Percentiles rank a stretch among this genome's conserved stretches.
Evolutionary conservation across 1,140 invertebrate species (phyloP).

Genomic region (Linepithema humile): DNA sequence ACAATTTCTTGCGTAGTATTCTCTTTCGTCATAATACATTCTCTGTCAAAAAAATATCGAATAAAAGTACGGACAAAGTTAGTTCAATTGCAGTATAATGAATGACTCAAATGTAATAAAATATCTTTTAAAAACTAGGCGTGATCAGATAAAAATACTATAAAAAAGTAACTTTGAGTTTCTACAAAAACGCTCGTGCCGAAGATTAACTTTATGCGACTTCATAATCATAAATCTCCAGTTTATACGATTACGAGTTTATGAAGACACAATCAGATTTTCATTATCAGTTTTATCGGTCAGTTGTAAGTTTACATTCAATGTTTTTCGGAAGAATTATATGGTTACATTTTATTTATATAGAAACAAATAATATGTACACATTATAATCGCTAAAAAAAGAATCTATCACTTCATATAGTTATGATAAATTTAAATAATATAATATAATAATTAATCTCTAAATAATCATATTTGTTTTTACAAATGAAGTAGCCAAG

Average conservation of each 20-base stretch:
- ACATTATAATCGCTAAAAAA: neutral
- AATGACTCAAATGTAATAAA: neutral
- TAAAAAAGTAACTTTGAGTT: neutral
- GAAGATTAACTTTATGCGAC: neutral
- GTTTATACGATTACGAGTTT: neutral
- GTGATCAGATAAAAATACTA: conserved; percentile 7
- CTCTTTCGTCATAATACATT: neutral
- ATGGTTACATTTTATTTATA: neutral
- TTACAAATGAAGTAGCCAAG: too few relatives aligned
- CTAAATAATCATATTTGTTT: too few relatives aligned
- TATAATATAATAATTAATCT: too few relatives aligned
- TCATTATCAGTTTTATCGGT: neutral
- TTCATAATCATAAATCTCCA: neutral
- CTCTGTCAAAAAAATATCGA: neutral
- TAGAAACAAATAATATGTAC: neutral
- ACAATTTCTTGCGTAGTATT: neutral
- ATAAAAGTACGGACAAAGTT: neutral
- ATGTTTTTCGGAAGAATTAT: neutral
- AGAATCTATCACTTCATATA: neutral
- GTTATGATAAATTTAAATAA: too few relatives aligned
- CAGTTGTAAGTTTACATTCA: neutral
- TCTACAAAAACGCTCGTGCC: neutral
- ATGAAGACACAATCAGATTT: neutral
- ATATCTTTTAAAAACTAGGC: neutral
- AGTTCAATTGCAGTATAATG: neutral